Evolutionary conservation across 2,888 invertebrate genomes (phyloP), one percentile per base, ranked within the genome.

Genomic region (Chaetogeoica ovagalla): DNA sequence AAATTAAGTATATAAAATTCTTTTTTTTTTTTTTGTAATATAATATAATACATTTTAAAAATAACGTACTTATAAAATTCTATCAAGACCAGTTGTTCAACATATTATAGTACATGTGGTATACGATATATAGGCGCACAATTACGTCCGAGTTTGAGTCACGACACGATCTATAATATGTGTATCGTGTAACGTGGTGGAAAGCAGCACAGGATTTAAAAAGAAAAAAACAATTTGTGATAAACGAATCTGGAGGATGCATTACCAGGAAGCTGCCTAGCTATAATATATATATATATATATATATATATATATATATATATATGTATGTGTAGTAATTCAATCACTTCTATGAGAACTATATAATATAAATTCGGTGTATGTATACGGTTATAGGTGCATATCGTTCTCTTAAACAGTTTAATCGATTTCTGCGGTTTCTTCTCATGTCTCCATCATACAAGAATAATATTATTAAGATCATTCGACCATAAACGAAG

Each of bases 391-490:
- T 23, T 30, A 30, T 30, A 30, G 30, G 19, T 39, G 15, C 37
- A n/a, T n/a, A 21, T 39, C 43, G 19, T 11, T 52, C 23, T 66
- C 39, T 75, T 68, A 68, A 76, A 76, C 62, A 79, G 79, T 71
- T 79, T 79, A 79, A 79, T 79, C 79, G 79, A 79, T 79, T 79
- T 70, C 30, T 79, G 79, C 57, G 79, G 79, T 79, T 79, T 71
- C 23, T 71, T 62, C 62, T 37, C 69, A 1, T 30, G 4, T 30
- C 30, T 30, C 30, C 30, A 30, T 30, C 48, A 13, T 48, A 3
- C 48, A 11, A n/a, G n/a, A n/a, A n/a, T n/a, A n/a, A n/a, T 1
- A 48, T 3, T 1, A 11, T 11, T 37, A 21, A 13, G 23, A 55
- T 63, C 71, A 57, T 63, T 79, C 37, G 55, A 77, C 70, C 77